Evolutionary conservation across 1,140 invertebrate species (phyloP).

Genomic region (Carcinoscorpius rotundicauda): DNA sequence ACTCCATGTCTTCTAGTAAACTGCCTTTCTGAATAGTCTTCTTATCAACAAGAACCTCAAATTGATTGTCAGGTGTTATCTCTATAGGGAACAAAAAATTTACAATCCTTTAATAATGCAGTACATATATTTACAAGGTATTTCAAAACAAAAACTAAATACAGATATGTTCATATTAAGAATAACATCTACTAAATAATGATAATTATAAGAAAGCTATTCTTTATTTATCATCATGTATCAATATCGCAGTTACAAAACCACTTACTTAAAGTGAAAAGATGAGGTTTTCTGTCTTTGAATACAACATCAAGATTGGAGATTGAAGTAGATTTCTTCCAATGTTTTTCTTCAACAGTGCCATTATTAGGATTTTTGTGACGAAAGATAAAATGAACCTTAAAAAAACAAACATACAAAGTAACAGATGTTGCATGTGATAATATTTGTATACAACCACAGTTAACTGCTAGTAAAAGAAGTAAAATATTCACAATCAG

Average conservation of each 20-base stretch:
- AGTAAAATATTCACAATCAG: too few relatives aligned
- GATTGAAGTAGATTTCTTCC: slow-evolving; percentile 23
- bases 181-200: too few relatives aligned
- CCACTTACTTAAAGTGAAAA: slow-evolving; percentile 47
- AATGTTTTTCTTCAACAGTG: slow-evolving; percentile 72
- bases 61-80: slow-evolving; percentile 77
- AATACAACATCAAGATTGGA: slow-evolving; percentile 76
- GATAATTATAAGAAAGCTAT: too few relatives aligned
- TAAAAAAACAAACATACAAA: slow-evolving; percentile 16
- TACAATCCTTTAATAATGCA: too few relatives aligned
- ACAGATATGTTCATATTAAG: too few relatives aligned
- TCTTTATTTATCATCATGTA: too few relatives aligned
- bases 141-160: too few relatives aligned
- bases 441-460: too few relatives aligned
- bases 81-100: slow-evolving; percentile 38
- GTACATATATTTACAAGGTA: too few relatives aligned
- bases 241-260: too few relatives aligned
- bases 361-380: slow-evolving; percentile 91
- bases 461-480: too few relatives aligned
- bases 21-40: slow-evolving; percentile 68
- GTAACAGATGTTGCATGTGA: too few relatives aligned
- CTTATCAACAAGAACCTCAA: slow-evolving; percentile 49
- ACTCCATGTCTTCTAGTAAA: slow-evolving; percentile 71
- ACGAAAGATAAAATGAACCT: slow-evolving; percentile 93
- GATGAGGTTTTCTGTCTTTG: slow-evolving; percentile 88